phyloP scores from a whole-genome alignment of 1,140 invertebrate genomes.

The Anastatus disparis region DNA sequence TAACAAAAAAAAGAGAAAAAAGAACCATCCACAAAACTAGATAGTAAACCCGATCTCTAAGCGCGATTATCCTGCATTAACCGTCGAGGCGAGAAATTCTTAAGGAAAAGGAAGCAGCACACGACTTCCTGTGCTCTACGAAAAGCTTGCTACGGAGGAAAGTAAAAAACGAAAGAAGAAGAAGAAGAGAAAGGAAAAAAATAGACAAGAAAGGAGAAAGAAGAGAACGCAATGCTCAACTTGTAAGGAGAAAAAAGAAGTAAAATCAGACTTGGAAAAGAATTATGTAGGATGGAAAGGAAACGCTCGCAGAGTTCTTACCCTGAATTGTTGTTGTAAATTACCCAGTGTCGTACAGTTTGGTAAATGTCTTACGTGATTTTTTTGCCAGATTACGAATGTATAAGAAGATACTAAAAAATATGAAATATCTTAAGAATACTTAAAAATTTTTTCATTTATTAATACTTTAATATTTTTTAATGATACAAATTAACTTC shows the following conservation, averaged over 20 bases:
- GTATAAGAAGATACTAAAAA: no score
- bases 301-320: neutral
- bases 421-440: no score
- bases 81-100: conserved; percentile 17
- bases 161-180: neutral
- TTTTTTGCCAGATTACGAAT: no score
- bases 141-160: no score
- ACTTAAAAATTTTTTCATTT: no score
- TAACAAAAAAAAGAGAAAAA: no score
- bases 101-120: neutral
- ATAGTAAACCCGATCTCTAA: neutral
- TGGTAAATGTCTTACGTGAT: no score
- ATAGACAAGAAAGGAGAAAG: no score
- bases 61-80: conserved; percentile 50
- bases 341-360: neutral
- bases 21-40: neutral
- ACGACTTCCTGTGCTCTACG: no score
- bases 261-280: conserved; percentile 18
- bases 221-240: no score
- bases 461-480: no score
- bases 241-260: neutral
- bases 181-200: conserved; percentile 6
- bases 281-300: neutral
- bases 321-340: conserved; percentile 32
- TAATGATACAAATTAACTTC: no score